Evolutionary conservation across 1,140 invertebrate species (phyloP), one percentile per base, ranked within the genome.

Genomic region (Aphis craccivora): DNA sequence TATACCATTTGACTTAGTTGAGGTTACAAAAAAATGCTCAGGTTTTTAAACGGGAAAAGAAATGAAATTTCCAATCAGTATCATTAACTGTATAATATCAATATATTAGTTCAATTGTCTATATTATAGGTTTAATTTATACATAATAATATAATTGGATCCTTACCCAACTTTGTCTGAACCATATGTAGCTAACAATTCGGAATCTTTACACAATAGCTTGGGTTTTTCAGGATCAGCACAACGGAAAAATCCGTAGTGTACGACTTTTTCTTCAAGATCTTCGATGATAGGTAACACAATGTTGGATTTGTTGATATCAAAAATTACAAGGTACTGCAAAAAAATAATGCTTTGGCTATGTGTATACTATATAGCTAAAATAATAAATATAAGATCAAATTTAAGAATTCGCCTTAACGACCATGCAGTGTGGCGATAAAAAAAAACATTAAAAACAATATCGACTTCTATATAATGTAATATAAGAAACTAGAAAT

Each of bases 271-370:
- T 25, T 94, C 94, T 51, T 93, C 86, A n/a, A 94, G 94, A 53
- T 94, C 94, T 53, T 94, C 94, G 2, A 94, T 91, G 0, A 94
- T 93, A 30, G 94, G 94, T 35, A 94, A 53, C 22, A 94, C 93
- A 25, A 94, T 94, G 60, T 93, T 93, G 30, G 94, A 94, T 93
- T 94, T 93, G 14, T 84, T 94, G 4, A 94, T 94, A 43, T 95
- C 94, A 91, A 95, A 95, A 94, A 95, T 94, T 2, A 94, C 94
- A 8, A 94, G 87, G 22, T 94, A 94, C 94, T 94, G 84, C 25
- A 94, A 94, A 45, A 20, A 43, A 43, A 87, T 18, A 48, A 87
- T 48, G 22, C 37, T 2, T 37, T 1, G 4, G 14, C 14, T 18
- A 51, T n/a, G 18, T 76, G 2, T 40, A 22, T 83, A 43, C 37